Conservation (phyloP, 2,888 invertebrate genomes). For the Apodemia hepburni region DNA sequence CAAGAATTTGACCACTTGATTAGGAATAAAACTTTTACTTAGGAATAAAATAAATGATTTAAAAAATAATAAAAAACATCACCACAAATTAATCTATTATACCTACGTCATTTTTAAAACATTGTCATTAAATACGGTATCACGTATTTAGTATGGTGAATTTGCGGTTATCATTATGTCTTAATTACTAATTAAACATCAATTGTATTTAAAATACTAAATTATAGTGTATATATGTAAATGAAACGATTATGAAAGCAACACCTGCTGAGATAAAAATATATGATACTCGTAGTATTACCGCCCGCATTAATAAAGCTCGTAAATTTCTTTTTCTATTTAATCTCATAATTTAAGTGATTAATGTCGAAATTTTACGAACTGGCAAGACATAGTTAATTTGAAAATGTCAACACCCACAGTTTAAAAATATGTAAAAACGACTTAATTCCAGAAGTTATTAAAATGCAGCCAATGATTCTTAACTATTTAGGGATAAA, state of each 20-base stretch:
- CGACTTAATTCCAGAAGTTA: neutral
- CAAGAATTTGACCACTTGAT: too few species aligned
- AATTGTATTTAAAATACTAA: neutral
- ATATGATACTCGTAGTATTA: neutral
- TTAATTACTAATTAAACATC: neutral
- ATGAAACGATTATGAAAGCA: neutral
- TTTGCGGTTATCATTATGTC: neutral
- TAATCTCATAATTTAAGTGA: constrained; percentile 13
- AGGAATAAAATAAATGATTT: too few species aligned
- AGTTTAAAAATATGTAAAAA: neutral
- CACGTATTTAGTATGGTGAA: too few species aligned
- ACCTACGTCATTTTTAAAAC: neutral
- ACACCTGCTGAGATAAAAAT: constrained; percentile 12
- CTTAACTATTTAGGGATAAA: neutral
- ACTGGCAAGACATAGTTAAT: constrained; percentile 8
- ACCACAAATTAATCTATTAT: neutral
- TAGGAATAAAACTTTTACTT: too few species aligned
- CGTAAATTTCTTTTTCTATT: constrained; percentile 14
- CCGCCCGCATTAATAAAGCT: neutral
- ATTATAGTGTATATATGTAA: neutral
- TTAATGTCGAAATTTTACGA: constrained; percentile 5
- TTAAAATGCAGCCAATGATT: neutral
- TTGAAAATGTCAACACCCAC: neutral
- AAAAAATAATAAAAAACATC: too few species aligned
- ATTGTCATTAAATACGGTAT: neutral